Evolutionary conservation across 1,140 invertebrate genomes (phyloP), one percentile per base, ranked within the genome.

Genomic region (Rhyacophila brunnea): DNA sequence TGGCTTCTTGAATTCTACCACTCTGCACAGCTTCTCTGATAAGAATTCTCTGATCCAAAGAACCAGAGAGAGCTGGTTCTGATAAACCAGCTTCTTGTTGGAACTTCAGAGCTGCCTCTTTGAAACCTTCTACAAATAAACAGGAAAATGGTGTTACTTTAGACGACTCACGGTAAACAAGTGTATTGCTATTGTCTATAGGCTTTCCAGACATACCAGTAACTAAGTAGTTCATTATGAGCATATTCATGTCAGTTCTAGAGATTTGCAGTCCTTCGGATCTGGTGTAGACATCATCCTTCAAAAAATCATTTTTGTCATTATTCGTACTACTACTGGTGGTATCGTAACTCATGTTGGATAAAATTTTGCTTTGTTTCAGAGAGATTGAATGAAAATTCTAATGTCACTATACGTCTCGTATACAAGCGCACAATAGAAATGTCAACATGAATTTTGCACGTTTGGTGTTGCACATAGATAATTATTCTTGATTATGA

Each of bases 191-290:
- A n/a, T n/a, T n/a, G n/a, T n/a, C n/a, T n/a, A n/a, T n/a, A n/a
- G n/a, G n/a, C n/a, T n/a, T n/a, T n/a, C 9, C 23, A 28, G 9
- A 28, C 64, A 75, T 81, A 94, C 93, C 94, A 80, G 93, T 97
- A 1, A 98, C 93, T 64, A 99, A 82, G 78, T 99, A 99, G 77
- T 99, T 96, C 96, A 99, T 98, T 54, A 99, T 95, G 35, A 98
- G 81, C 73, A 93, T 92, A 73, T 98, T 98, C 91, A 98, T 96
- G 67, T 95, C 91, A 40, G 88, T 85, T 65, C 95, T 82, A 43
- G 92, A 92, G 63, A 96, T 87, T 61, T 93, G 91, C 44, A 92
- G 83, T 57, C 84, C 85, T 68, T 93, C 90, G 3, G 70, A 63
- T 68, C 74, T 75, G n/a, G 64, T 72, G 7, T 73, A 72, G 38